These are phyloP conservation scores for Cardiocondyla obscurior DNA, from an alignment of 1,140 invertebrate species.

Conservation along the genomic window DNA sequence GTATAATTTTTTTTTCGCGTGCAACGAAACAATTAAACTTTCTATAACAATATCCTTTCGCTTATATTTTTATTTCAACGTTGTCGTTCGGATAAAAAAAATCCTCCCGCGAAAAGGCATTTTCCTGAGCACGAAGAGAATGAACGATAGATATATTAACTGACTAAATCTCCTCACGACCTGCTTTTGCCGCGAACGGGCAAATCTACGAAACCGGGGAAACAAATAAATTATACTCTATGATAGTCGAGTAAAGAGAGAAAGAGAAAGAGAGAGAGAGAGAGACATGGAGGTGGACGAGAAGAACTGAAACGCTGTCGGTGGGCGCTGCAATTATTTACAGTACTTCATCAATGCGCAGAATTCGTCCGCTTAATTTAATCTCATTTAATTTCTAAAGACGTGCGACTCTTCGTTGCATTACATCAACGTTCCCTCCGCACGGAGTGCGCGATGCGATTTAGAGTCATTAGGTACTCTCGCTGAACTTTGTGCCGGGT, in stretches of 20 bases:
- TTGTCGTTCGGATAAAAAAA: not conserved
- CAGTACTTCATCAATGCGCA: slow-evolving; percentile 9
- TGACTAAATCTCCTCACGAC: slow-evolving; percentile 7
- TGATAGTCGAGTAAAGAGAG: slow-evolving; percentile 6
- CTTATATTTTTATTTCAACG: not conserved
- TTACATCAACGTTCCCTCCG: slow-evolving; percentile 2
- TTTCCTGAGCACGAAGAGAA: not conserved
- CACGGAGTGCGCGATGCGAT: not conserved
- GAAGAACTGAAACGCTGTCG: slow-evolving; percentile 7
- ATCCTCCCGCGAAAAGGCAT: not conserved
- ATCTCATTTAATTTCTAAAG: slow-evolving; percentile 45
- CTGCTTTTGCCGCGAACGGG: not conserved
- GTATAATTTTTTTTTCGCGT: not conserved
- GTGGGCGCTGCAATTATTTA: slow-evolving; percentile 31
- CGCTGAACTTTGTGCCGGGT: not conserved
- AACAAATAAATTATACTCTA: slow-evolving; percentile 42
- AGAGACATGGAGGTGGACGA: no score
- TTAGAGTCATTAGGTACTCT: slow-evolving; percentile 15
- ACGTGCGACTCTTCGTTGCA: slow-evolving; percentile 14
- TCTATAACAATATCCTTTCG: not conserved
- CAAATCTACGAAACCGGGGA: slow-evolving; percentile 20
- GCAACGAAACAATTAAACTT: not conserved
- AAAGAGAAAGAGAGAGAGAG: not conserved
- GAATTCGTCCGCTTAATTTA: slow-evolving; percentile 36
- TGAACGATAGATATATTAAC: slow-evolving; percentile 29